Evolutionary conservation across 2,888 invertebrate genomes (phyloP).

Genomic region (Frankliniella intonsa): DNA sequence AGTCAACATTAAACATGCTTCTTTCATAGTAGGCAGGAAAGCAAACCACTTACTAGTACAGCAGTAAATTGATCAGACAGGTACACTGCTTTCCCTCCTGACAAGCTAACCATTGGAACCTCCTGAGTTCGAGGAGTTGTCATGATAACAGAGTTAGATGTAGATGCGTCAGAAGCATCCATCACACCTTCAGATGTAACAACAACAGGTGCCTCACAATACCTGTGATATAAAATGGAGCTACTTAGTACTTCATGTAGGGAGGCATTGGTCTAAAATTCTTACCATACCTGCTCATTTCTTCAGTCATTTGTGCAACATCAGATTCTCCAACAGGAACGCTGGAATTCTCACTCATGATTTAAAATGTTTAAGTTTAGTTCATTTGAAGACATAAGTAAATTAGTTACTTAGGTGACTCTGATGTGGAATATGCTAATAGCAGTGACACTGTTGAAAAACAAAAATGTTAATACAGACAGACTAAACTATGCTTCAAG

Average conservation of each 20-base stretch:
- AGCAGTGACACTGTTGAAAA: not conserved
- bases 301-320: not conserved
- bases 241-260: not conserved
- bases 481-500: not conserved
- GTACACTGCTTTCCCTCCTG: not conserved
- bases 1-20: not conserved
- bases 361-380: not conserved
- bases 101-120: slow-evolving; percentile 1
- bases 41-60: slow-evolving; percentile 1
- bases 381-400: not conserved
- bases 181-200: not conserved
- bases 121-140: not conserved
- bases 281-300: not conserved
- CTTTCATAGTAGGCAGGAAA: not conserved
- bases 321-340: not conserved
- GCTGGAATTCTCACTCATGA: not conserved
- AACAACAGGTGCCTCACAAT: not conserved
- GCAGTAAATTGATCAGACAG: slow-evolving; percentile 17
- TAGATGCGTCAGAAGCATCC: not conserved
- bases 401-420: not conserved
- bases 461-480: not conserved
- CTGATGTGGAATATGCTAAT: not conserved
- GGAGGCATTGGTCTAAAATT: not conserved
- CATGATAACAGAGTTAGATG: slow-evolving; percentile 1
- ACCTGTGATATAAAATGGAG: not conserved